Evolutionary conservation across 2,113 vertebrate species (phyloP).

Genomic region (Cinclus mexicanus): DNA sequence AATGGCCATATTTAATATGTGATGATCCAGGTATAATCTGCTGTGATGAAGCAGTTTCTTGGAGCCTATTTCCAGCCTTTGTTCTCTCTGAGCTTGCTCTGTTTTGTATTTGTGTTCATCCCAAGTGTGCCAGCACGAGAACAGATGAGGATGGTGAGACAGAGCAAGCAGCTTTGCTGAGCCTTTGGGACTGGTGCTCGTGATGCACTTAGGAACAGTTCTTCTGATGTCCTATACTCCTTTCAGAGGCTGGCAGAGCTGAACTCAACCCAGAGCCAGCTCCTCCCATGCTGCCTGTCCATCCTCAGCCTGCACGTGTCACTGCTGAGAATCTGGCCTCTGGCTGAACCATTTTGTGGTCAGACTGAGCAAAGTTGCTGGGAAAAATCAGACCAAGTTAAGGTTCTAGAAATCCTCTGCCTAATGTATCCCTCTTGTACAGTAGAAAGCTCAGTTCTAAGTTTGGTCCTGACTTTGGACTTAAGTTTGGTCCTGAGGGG

Average conservation of each 20-base stretch:
- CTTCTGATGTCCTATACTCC: background rate
- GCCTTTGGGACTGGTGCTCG: background rate
- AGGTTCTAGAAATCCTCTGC: background rate
- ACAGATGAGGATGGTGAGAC: accelerated
- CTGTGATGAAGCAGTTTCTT: background rate
- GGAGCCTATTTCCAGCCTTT: background rate
- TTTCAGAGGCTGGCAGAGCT: background rate
- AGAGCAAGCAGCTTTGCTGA: background rate
- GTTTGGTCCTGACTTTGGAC: background rate
- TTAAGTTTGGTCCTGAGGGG: background rate
- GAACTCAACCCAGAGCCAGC: background rate
- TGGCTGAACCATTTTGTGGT: background rate
- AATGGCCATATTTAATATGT: background rate
- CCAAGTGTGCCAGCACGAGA: background rate
- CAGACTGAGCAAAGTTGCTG: background rate
- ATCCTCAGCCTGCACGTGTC: background rate
- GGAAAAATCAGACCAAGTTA: background rate
- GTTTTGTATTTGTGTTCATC: background rate
- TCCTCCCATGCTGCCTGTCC: background rate
- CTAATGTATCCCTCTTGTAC: background rate
- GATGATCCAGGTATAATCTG: background rate
- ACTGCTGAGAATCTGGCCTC: background rate
- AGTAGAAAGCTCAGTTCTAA: background rate
- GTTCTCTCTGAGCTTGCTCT: background rate
- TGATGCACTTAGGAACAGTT: accelerated